Base-by-base conservation (phyloP, 2,797 vertebrate genomes). In the Chaetophractus vellerosus region DNA sequence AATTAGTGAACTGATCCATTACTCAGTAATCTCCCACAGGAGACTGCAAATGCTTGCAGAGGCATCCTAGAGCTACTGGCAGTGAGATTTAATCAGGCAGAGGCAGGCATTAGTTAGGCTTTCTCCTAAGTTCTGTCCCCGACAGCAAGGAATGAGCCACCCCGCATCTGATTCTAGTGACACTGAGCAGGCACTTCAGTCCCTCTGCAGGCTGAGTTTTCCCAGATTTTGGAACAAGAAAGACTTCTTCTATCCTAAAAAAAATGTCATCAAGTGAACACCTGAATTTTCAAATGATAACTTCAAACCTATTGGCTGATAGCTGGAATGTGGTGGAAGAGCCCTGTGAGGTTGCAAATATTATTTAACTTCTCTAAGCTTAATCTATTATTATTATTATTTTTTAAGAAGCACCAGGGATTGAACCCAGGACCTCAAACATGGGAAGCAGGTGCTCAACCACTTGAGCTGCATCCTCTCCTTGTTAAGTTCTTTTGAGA, bases 21-120 rank as follows among this genome's bases (percentile, higher is more conserved):
- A 21, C 26, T 94, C 26, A 6, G 0, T 24, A 5, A 31, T 68
- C 33, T 63, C n/a, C n/a, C n/a, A n/a, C n/a, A n/a, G n/a, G n/a
- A n/a, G n/a, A n/a, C n/a, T 14, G 61, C 48, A 4, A 28, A 41
- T n/a, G 24, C 11, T 23, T 28, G 18, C n/a, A 21, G 36, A 21
- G 9, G 21, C 16, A 6, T 41, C 2, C 11, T 48, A 4, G 33
- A 21, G 41, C 1, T 1, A 2, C 0, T 2, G 24, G 14, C 0
- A 6, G 10, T 1, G 3, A 9, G 1, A 0, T 11, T 31, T 3
- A 12, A 11, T 26, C 10, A 74, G 36, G 31, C 9, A 68, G 52
- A 69, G 10, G 28, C 41, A 5, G 24, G 10, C 12, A 23, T 10
- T 33, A 9, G 3, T 4, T 14, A 52, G n/a, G 1, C 19, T 23